Evolutionary conservation across 2,797 vertebrate genomes (phyloP), one percentile per base, ranked within the genome.

Genomic region (Rhincodon typus): DNA sequence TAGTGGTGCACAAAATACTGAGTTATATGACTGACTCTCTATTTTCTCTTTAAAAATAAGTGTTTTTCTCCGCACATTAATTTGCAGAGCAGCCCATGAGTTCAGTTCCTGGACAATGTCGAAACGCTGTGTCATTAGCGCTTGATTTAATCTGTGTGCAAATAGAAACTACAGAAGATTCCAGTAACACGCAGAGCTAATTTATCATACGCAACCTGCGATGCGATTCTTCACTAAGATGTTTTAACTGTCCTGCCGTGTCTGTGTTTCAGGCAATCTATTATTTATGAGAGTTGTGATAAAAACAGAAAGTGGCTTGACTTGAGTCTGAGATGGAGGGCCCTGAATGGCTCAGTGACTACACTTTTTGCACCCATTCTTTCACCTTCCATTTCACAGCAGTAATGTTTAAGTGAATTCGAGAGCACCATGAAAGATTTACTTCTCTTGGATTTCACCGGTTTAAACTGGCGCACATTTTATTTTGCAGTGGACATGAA

Each of bases 261-360:
- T 38, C 34, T 62, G 88, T 7, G n/a, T 91, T 91, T n/a, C 34
- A 91, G 21, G 30, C 91, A 94, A 67, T 94, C 91, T 69, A 94
- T 94, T 67, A 94, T 94, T 94, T 69, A 94, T 94, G 91, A 27
- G 30, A 23, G 23, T 69, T 38, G 66, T 69, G 62, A 69, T 93
- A 93, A 93, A 93, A 93, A 67, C 62, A 67, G 62, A 93, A 67
- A 23, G 3, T 62, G 38, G 62, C 57, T 62, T 91, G 53, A 66
- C 38, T 93, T 21, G 17, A 38, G 90, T 67, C n/a, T 69, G 17
- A 69, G 66, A 38, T 25, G 6, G 30, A 42, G 38, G 42, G 38
- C 38, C 6, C 91, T 88, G 62, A 94, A 38, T 23, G 91, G 62
- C 17, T n/a, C 5, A 10, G 30, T 53, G 19, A 66, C 34, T 94